These are phyloP conservation scores for Chiroxiphia lanceolata DNA, from an alignment of 2,797 vertebrate species.

Conservation along the genomic window DNA sequence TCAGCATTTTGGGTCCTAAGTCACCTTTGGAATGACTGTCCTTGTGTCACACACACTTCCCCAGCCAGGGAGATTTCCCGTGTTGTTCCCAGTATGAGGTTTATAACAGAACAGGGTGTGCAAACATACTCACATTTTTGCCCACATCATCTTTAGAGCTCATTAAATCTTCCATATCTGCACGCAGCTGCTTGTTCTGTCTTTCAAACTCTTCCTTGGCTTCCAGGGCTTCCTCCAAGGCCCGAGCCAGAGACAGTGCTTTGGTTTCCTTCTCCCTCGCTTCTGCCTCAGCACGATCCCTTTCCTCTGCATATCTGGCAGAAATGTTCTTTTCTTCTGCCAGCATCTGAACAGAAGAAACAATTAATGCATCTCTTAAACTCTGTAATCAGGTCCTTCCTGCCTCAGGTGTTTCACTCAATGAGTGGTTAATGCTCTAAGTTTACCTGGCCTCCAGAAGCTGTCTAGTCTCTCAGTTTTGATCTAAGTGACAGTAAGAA, in stretches of 20 bases:
- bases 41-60: not conserved
- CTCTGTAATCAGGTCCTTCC: not conserved
- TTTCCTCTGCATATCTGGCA: constrained; percentile 81
- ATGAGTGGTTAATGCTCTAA: not conserved
- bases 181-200: constrained; percentile 83
- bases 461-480: not conserved
- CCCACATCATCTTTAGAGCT: constrained; percentile 87
- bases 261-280: constrained; percentile 86
- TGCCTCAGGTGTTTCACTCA: not conserved
- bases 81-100: not conserved
- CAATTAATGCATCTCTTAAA: not conserved
- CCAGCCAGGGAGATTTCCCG: not conserved
- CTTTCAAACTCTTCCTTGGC: constrained; percentile 84
- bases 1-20: not conserved
- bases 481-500: not conserved
- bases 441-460: not conserved
- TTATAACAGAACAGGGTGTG: not conserved
- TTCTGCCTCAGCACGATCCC: constrained; percentile 84
- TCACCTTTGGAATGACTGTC: not conserved
- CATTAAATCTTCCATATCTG: constrained; percentile 86
- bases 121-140: constrained; percentile 77
- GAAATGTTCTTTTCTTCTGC: constrained; percentile 85
- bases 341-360: constrained; percentile 70
- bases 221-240: constrained; percentile 83
- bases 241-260: constrained; percentile 80